A percentile compares a stretch with the other conserved stretches of the same genome.
Evolutionary conservation across 30 jellyfish, hydroid and myxozoan species (phyloP).

Genomic region (Aurelia coerulea): DNA sequence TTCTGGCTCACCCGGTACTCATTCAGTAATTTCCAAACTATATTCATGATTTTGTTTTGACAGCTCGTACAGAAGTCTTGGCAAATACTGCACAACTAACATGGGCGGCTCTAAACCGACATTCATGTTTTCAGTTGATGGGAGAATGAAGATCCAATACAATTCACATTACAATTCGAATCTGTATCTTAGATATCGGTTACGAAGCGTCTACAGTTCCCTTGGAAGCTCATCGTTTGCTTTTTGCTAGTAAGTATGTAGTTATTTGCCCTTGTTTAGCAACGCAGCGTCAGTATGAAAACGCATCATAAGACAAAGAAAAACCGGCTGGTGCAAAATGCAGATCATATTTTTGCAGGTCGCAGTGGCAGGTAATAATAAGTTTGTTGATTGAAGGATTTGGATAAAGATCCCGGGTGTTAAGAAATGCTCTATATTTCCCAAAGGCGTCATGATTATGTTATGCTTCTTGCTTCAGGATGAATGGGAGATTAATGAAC

Average conservation of each 20-base stretch:
- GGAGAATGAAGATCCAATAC: conserved; percentile 26
- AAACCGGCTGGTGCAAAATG: not conserved
- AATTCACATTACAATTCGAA: conserved; percentile 7
- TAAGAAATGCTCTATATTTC: no score
- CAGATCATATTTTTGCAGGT: not conserved
- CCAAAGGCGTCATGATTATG: no score
- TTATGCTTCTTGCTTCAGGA: no score
- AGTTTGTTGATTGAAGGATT: no score
- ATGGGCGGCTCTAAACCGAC: not conserved
- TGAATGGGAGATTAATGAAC: no score
- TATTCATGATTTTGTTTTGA: not conserved
- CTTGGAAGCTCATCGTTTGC: not conserved
- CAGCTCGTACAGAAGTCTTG: conserved; percentile 40
- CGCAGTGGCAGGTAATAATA: not conserved
- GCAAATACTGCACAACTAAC: conserved; percentile 49
- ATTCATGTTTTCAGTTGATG: conserved; percentile 48
- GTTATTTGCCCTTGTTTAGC: not conserved
- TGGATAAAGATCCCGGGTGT: no score
- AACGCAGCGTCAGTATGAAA: not conserved
- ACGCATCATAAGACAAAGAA: not conserved
- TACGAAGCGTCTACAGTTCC: not conserved
- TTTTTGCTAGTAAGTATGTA: conserved; percentile 24
- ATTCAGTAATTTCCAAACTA: no score
- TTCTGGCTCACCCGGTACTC: no score
- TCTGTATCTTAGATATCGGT: conserved; percentile 20